These are phyloP conservation scores for Bungarus multicinctus DNA, from an alignment of 2,113 vertebrate genomes.

Conservation along the genomic window DNA sequence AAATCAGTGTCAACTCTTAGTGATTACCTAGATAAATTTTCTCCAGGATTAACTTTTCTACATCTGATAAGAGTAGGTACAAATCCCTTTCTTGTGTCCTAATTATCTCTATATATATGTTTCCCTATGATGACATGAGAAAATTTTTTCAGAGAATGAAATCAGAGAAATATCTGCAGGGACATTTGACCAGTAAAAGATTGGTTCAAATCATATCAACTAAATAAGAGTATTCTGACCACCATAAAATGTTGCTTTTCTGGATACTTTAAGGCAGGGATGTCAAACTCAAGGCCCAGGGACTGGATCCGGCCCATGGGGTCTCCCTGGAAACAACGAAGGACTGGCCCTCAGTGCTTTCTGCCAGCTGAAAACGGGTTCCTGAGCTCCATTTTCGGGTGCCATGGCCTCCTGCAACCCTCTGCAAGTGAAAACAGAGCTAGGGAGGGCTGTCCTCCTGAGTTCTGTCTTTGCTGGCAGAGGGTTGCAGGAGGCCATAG, in stretches of 20 bases:
- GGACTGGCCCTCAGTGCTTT: no score
- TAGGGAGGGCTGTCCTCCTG: no score
- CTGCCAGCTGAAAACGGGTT: no score
- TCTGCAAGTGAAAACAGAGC: no score
- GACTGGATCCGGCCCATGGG: no score
- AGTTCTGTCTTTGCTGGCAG: no score
- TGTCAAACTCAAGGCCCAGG: no score
- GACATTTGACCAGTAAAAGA: neutral
- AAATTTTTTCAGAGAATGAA: neutral
- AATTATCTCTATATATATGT: no score
- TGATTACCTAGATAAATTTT: neutral
- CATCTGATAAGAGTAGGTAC: neutral
- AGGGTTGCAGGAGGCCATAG: no score
- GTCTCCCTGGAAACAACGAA: no score
- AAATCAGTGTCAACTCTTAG: neutral
- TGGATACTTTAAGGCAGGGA: neutral
- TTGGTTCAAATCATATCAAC: neutral
- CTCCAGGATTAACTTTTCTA: neutral
- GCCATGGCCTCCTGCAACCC: no score
- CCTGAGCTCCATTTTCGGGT: no score
- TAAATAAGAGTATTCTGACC: neutral
- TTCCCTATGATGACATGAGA: neutral
- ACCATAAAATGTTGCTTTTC: neutral
- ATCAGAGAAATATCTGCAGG: neutral
- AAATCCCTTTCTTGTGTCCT: neutral